Conservation (phyloP, 2,113 vertebrate species). For the Festucalex cinctus region DNA sequence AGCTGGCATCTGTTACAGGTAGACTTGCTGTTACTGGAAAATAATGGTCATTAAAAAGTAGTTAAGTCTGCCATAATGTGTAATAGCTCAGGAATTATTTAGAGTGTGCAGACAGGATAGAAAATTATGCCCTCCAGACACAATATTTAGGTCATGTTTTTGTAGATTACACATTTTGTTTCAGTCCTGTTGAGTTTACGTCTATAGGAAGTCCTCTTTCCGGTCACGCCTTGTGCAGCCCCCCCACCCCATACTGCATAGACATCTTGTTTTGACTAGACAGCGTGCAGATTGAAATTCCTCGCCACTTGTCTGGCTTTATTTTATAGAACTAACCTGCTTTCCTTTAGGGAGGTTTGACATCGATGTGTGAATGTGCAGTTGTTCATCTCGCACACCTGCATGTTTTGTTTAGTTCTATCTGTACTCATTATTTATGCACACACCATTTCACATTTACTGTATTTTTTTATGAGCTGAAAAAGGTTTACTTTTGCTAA, state of each 20-base stretch:
- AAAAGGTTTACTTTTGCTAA: too few relatives aligned
- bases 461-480: too few relatives aligned
- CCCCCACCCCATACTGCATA: conserved; percentile 46
- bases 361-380: conserved; percentile 53
- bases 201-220: conserved; percentile 45
- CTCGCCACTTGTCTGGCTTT: conserved; percentile 48
- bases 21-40: conserved; percentile 33
- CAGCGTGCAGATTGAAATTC: conserved; percentile 47
- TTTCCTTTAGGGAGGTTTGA: conserved; percentile 58
- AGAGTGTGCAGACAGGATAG: conserved; percentile 47
- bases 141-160: conserved; percentile 64
- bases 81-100: conserved; percentile 32
- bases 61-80: conserved; percentile 44
- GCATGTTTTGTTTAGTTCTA: too few relatives aligned
- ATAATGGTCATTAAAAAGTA: conserved; percentile 37
- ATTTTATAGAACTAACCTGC: conserved; percentile 49
- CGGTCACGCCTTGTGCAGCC: conserved; percentile 33
- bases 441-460: too few relatives aligned
- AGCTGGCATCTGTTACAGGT: too few relatives aligned
- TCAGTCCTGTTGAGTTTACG: conserved; percentile 46
- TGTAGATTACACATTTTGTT: conserved; percentile 68
- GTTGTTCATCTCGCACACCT: too few relatives aligned
- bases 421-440: too few relatives aligned
- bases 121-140: conserved; percentile 49
- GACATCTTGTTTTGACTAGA: conserved; percentile 67